Conservation (phyloP, 1,140 invertebrate species). For the Drosophila elegans region DNA sequence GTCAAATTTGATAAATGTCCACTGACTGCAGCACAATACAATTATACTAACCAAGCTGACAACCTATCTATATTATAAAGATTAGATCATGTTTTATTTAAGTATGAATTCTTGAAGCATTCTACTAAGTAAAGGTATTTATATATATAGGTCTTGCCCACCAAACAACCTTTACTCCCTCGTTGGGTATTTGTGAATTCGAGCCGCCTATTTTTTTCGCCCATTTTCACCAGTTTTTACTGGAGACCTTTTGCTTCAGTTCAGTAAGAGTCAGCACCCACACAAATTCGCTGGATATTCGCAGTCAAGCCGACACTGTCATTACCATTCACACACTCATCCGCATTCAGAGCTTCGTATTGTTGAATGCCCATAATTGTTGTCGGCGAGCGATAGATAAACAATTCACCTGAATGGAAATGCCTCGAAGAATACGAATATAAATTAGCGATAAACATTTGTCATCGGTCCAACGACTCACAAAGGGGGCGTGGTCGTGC, state of each 20-base stretch:
- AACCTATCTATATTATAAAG: too few relatives aligned
- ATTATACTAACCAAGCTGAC: neutral
- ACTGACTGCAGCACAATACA: neutral
- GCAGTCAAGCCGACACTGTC: conserved; percentile 8
- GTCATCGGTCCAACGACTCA: conserved; percentile 36
- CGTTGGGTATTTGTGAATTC: neutral
- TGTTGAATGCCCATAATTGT: conserved; percentile 64
- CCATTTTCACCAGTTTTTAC: neutral
- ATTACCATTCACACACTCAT: conserved; percentile 32
- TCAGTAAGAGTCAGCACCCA: conserved; percentile 18
- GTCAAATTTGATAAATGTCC: neutral
- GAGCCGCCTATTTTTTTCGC: neutral
- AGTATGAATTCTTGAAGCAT: too few relatives aligned
- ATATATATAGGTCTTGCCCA: neutral
- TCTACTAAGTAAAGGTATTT: neutral
- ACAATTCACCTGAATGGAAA: conserved; percentile 33
- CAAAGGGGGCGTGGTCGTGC: neutral
- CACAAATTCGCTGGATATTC: conserved; percentile 6
- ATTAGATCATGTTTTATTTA: too few relatives aligned
- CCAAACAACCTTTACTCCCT: neutral
- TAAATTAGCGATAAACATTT: conserved; percentile 42
- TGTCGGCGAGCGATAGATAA: conserved; percentile 40
- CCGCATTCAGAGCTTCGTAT: conserved; percentile 17
- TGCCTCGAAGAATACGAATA: conserved; percentile 12
- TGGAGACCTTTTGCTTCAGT: conserved; percentile 13